Evolutionary conservation across 2,888 invertebrate species (phyloP).

Genomic region (Eucera pruinosa): DNA sequence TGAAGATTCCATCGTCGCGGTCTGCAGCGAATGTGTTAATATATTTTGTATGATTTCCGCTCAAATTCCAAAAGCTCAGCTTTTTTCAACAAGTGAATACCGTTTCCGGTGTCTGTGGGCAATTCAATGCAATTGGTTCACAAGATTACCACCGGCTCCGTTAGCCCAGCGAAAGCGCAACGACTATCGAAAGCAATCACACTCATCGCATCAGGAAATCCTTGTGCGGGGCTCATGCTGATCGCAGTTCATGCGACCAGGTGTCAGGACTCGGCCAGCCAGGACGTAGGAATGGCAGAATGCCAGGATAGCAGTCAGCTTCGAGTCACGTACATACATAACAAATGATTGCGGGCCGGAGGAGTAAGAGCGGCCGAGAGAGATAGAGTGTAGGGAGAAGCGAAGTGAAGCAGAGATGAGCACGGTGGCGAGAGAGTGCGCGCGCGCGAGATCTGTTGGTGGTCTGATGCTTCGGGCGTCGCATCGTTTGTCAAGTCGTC

Average conservation of each 20-base stretch:
- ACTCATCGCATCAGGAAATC: slow-evolving; percentile 36
- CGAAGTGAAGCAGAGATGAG: slow-evolving; percentile 9
- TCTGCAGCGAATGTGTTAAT: no score
- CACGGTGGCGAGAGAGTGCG: slow-evolving; percentile 38
- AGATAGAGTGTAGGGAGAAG: slow-evolving; percentile 32
- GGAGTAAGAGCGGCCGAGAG: slow-evolving; percentile 59
- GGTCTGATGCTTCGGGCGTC: slow-evolving; percentile 80
- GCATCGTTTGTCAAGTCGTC: slow-evolving; percentile 84
- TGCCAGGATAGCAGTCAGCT: slow-evolving; percentile 79
- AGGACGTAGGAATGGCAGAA: slow-evolving; percentile 79
- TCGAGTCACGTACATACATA: slow-evolving; percentile 83
- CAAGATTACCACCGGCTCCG: neutral
- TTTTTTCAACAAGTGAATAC: neutral
- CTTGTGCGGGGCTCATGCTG: slow-evolving; percentile 41
- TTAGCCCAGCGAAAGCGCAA: slow-evolving; percentile 20
- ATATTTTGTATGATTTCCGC: no score
- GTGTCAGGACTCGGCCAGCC: slow-evolving; percentile 70
- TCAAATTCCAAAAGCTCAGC: no score
- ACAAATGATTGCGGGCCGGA: slow-evolving; percentile 82
- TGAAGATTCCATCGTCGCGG: no score
- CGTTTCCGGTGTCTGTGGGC: neutral
- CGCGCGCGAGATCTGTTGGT: slow-evolving; percentile 80
- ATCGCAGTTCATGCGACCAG: slow-evolving; percentile 63
- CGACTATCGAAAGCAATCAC: slow-evolving; percentile 38
- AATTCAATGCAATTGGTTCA: neutral